Base-by-base conservation (phyloP, 2,797 vertebrate genomes). In the Sebastes nivosus region DNA sequence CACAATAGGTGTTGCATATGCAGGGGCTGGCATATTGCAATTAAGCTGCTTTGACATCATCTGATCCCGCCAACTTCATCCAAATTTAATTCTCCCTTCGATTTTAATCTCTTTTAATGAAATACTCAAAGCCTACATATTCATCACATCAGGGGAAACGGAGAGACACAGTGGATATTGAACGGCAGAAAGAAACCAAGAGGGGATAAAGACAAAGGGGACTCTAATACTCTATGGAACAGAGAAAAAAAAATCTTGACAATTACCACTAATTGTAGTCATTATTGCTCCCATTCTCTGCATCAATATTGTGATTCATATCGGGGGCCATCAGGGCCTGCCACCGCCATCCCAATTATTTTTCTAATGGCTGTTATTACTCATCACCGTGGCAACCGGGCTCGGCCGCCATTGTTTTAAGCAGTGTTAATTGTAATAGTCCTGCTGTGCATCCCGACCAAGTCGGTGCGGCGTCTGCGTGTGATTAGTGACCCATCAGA, bases 251-350 rank as follows among this genome's bases (percentile, higher is more conserved):
- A 91, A 87, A 77, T 88, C 83, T 82, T 88, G 78, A 95, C 92
- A 95, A 95, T 92, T 94, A 92, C 83, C 90, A 86, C 90, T 95
- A 94, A 95, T 95, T 95, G 91, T 88, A 80, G 88, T 92, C 92
- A 94, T 95, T 95, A 94, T 93, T 92, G 93, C 91, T 92, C 87
- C 88, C 82, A 89, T 95, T 93, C 90, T 90, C 86, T 79, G 61
- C 94, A 93, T 95, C 94, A 96, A 95, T 95, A 95, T 95, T 95
- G 92, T 95, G 95, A 96, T 94, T 95, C 93, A 95, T 95, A 95
- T 95, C 92, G 72, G 69, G 82, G 90, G 91, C 79, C 91, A 94
- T 94, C 89, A 88, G 82, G 88, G 83, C 81, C 89, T 90, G 89
- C 88, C 92, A 92, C 87, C 34, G 59, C 87, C 89, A 86, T 93